These are phyloP conservation scores for Phyto melanocephala DNA, from an alignment of 2,888 invertebrate genomes.

Conservation along the genomic window DNA sequence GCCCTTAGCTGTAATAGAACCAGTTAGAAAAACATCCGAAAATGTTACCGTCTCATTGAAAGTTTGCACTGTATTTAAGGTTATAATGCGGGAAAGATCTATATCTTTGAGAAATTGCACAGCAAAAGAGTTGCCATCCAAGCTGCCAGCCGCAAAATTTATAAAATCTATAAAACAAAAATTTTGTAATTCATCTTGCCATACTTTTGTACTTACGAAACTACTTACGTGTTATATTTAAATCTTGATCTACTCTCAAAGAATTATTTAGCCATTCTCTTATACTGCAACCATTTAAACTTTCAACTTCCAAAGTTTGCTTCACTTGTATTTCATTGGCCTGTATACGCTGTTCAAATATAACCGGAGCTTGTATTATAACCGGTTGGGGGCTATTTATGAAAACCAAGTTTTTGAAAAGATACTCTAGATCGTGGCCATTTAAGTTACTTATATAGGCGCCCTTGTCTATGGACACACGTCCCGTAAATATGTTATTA, in stretches of 20 bases:
- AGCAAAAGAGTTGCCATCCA: slow-evolving; percentile 77
- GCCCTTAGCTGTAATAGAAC: slow-evolving; percentile 69
- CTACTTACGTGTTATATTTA: slow-evolving; percentile 68
- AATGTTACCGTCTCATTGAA: slow-evolving; percentile 77
- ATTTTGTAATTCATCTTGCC: no score
- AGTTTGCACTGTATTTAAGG: slow-evolving; percentile 79
- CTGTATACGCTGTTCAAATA: slow-evolving; percentile 75
- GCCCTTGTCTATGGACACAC: slow-evolving; percentile 73
- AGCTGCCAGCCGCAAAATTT: slow-evolving; percentile 77
- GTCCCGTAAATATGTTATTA: slow-evolving; percentile 73
- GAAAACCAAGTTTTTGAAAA: slow-evolving; percentile 77
- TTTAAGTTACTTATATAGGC: slow-evolving; percentile 74
- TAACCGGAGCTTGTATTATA: slow-evolving; percentile 73
- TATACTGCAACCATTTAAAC: slow-evolving; percentile 77
- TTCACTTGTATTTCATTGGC: slow-evolving; percentile 68
- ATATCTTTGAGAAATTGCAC: slow-evolving; percentile 79
- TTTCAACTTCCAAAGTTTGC: slow-evolving; percentile 72
- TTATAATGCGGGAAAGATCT: slow-evolving; percentile 78
- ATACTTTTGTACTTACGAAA: no score
- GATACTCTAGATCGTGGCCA: slow-evolving; percentile 73
- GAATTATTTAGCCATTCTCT: slow-evolving; percentile 78
- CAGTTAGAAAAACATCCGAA: slow-evolving; percentile 74
- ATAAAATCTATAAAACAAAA: slow-evolving; percentile 74
- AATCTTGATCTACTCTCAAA: slow-evolving; percentile 77
- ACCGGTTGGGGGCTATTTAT: slow-evolving; percentile 72